Conservation (phyloP, 2,797 vertebrate species). For the Anomalospiza imberbis region DNA sequence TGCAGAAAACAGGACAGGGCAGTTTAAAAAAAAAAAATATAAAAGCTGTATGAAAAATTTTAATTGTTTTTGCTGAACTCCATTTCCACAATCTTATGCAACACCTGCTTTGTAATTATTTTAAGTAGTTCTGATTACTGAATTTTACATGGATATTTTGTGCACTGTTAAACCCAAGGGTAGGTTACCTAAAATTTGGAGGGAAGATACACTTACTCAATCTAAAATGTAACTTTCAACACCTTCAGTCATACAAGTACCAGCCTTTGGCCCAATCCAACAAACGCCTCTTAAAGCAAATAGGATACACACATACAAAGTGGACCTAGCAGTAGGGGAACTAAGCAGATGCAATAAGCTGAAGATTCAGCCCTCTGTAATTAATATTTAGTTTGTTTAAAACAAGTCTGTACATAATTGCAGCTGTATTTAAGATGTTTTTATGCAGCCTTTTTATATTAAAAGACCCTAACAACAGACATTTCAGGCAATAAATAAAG, state of each 20-base stretch:
- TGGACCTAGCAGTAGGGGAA: not conserved
- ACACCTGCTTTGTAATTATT: not conserved
- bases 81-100: not conserved
- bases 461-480: not conserved
- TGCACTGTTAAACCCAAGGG: not conserved
- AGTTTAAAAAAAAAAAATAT: not conserved
- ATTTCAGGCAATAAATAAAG: not conserved
- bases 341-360: not conserved
- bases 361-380: not conserved
- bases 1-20: not conserved
- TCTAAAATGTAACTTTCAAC: not conserved
- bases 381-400: conserved; percentile 22
- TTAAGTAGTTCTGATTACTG: not conserved
- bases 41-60: not conserved
- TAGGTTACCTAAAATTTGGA: not conserved
- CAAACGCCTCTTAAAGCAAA: not conserved
- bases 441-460: not conserved
- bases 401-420: not conserved
- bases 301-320: not conserved
- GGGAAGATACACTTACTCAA: not conserved
- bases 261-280: not conserved
- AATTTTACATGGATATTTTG: not conserved
- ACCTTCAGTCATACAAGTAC: not conserved
- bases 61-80: not conserved
- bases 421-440: conserved; percentile 9